These are phyloP conservation scores for Oreochromis grahami DNA, from an alignment of 2,797 vertebrate species.

Conservation along the genomic window DNA sequence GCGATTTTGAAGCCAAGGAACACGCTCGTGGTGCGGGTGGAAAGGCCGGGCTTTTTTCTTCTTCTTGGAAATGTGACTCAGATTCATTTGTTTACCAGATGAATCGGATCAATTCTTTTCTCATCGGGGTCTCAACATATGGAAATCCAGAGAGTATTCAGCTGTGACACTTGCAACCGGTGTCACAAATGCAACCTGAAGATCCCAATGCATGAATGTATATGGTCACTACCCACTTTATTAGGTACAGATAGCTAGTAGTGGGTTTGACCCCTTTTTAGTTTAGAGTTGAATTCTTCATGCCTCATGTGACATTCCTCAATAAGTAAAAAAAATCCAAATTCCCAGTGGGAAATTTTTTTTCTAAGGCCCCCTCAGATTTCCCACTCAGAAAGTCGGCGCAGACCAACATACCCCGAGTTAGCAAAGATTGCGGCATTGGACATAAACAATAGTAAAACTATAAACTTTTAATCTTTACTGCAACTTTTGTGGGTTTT, in stretches of 20 bases:
- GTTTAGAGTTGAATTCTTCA: neutral
- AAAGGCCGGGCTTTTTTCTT: neutral
- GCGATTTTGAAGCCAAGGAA: neutral
- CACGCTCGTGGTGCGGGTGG: neutral
- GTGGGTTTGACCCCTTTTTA: neutral
- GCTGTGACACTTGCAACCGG: neutral
- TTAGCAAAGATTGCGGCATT: neutral
- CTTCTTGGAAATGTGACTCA: neutral
- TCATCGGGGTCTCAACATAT: neutral
- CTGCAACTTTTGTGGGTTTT: neutral
- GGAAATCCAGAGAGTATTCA: neutral
- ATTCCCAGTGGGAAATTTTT: neutral
- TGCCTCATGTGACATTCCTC: neutral
- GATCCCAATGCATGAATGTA: neutral
- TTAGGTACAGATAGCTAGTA: neutral
- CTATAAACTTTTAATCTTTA: neutral
- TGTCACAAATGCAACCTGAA: neutral
- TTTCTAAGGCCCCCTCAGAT: neutral
- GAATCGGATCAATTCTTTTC: neutral
- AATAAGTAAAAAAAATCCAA: neutral
- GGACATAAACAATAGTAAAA: neutral
- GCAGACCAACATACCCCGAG: neutral
- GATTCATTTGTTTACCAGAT: neutral
- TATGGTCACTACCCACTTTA: neutral
- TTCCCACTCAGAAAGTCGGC: neutral